Conservation (phyloP, 1,140 invertebrate species). For the Zaprionus vittiger region DNA sequence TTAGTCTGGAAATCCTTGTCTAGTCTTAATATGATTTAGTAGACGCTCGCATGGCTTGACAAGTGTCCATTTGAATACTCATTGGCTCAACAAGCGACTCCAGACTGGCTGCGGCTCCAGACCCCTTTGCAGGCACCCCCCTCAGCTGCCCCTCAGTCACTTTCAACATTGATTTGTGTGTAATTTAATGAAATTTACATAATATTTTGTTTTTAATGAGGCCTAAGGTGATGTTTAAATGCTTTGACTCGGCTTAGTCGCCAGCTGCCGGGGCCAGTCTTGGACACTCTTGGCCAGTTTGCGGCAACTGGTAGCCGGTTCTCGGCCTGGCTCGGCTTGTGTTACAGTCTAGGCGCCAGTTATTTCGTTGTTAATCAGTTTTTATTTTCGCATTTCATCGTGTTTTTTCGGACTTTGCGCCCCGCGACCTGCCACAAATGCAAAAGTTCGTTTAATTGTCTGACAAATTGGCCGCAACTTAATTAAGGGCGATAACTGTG, state of each 20-base stretch:
- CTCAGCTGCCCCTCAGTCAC: background rate
- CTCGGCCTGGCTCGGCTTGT: constrained; percentile 26
- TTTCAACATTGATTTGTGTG: constrained; percentile 78
- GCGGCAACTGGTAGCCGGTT: constrained; percentile 46
- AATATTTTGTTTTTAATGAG: constrained; percentile 83
- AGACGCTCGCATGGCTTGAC: constrained; percentile 80
- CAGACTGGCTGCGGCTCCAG: constrained; percentile 21
- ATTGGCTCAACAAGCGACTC: constrained; percentile 78
- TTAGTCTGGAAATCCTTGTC: constrained; percentile 79
- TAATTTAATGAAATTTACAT: constrained; percentile 83
- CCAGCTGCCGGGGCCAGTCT: constrained; percentile 21
- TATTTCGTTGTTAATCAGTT: constrained; percentile 49
- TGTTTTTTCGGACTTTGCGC: constrained; percentile 41
- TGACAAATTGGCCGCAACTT: constrained; percentile 81
- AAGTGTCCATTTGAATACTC: constrained; percentile 84
- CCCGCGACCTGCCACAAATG: constrained; percentile 65
- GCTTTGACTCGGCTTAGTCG: constrained; percentile 72
- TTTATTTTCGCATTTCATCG: constrained; percentile 18
- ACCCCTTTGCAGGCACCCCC: background rate
- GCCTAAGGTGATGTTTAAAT: constrained; percentile 83
- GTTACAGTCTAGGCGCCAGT: constrained; percentile 46
- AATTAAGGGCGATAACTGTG: constrained; percentile 71
- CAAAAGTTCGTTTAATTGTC: constrained; percentile 71
- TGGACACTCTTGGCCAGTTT: constrained; percentile 40
- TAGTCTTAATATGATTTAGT: constrained; percentile 84